Percentiles rank a stretch among this genome's conserved stretches.
Conservation (phyloP, 2,113 vertebrate species). For the Pomatorhinus ruficollis region DNA sequence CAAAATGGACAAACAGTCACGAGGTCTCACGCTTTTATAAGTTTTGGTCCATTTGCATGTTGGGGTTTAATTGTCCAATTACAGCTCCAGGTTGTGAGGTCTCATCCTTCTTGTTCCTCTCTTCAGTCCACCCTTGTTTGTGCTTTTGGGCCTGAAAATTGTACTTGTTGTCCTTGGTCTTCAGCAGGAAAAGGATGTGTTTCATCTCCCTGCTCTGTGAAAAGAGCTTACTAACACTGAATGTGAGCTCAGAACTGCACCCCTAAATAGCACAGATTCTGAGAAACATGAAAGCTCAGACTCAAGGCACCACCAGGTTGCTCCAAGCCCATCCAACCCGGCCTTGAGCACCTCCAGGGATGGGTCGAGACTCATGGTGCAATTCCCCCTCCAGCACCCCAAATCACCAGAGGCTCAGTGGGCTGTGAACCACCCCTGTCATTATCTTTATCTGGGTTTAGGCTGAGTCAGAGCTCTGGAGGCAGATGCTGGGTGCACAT, state of each 20-base stretch:
- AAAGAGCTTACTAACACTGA: neutral
- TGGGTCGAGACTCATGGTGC: neutral
- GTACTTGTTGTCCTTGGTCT: neutral
- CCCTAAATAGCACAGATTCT: neutral
- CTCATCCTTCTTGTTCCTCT: neutral
- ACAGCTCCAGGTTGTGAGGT: neutral
- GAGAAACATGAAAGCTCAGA: neutral
- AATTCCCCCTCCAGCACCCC: neutral
- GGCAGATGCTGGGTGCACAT: neutral
- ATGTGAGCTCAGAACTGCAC: neutral
- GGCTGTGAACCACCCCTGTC: neutral
- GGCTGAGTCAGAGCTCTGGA: neutral
- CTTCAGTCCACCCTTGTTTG: neutral
- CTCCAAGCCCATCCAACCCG: neutral
- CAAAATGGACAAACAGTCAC: neutral
- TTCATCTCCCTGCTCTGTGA: neutral
- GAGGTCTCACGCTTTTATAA: neutral
- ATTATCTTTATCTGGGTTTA: neutral
- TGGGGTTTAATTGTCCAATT: neutral
- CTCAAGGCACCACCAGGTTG: neutral
- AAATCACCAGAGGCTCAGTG: neutral
- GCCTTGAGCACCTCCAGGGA: neutral
- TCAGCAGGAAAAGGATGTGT: neutral
- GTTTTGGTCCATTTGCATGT: neutral
- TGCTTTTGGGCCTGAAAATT: neutral